phyloP scores from a whole-genome alignment of 2,888 invertebrate genomes.

The Zaprionus obscuricornis region DNA sequence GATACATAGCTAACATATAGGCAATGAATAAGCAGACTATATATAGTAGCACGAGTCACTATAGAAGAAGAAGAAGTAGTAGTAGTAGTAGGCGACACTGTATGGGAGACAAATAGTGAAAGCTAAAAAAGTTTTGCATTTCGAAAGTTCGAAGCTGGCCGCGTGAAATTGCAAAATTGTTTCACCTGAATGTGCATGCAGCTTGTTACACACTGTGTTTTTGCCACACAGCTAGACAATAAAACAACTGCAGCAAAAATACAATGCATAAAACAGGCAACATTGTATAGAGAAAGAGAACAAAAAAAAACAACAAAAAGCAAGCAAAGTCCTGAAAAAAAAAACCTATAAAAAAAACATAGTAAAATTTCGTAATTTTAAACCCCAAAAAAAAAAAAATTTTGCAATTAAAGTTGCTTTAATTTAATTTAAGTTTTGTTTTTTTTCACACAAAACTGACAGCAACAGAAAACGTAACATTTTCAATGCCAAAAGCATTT shows the following conservation, averaged over 20 bases:
- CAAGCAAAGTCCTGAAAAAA: too few species aligned
- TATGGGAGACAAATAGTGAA: not conserved
- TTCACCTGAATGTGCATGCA: constrained; percentile 77
- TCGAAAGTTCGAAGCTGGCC: constrained; percentile 43
- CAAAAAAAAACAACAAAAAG: constrained; percentile 17
- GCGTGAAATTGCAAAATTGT: constrained; percentile 80
- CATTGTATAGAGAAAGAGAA: constrained; percentile 17
- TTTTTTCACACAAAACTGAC: too few species aligned
- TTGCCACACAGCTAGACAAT: constrained; percentile 47
- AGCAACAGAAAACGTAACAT: too few species aligned
- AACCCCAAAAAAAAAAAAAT: too few species aligned
- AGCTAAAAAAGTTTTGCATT: too few species aligned
- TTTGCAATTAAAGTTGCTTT: too few species aligned
- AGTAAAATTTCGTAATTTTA: too few species aligned
- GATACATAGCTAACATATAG: too few species aligned
- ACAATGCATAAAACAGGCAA: constrained; percentile 25
- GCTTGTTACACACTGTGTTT: constrained; percentile 40
- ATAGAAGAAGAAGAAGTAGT: not conserved
- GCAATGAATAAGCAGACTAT: constrained; percentile 20
- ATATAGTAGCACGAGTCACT: constrained; percentile 3
- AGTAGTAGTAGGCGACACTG: constrained; percentile 17
- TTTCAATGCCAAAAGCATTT: too few species aligned
- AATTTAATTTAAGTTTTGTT: too few species aligned
- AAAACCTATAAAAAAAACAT: too few species aligned
- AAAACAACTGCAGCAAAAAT: constrained; percentile 26